phyloP scores from a whole-genome alignment of 2,888 invertebrate species.

The Diaprepes abbreviatus region DNA sequence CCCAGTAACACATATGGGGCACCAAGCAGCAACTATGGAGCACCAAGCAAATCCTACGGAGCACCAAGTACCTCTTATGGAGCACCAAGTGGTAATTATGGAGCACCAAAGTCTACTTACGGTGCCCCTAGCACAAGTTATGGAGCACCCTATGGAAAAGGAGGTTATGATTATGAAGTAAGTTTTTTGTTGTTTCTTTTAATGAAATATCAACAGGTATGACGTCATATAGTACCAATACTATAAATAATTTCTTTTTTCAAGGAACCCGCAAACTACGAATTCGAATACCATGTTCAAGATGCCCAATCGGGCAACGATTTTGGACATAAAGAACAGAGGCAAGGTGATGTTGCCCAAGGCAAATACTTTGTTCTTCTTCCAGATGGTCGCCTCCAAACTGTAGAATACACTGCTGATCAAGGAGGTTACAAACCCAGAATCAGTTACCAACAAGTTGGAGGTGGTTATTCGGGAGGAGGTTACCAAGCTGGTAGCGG shows the following conservation, averaged over 20 bases:
- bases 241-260: background rate
- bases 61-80: constrained; percentile 54
- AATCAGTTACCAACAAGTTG: constrained; percentile 72
- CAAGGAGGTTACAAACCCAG: constrained; percentile 76
- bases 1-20: constrained; percentile 54
- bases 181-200: background rate
- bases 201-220: too few relatives aligned
- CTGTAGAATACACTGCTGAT: constrained; percentile 77
- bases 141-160: constrained; percentile 46
- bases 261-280: constrained; percentile 71
- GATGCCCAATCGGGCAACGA: constrained; percentile 77
- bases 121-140: constrained; percentile 35
- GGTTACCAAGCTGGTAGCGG: constrained; percentile 57
- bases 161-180: constrained; percentile 54
- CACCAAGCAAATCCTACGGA: constrained; percentile 49
- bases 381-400: constrained; percentile 77
- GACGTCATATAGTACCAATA: too few relatives aligned
- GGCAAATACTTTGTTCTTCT: constrained; percentile 76
- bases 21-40: constrained; percentile 51
- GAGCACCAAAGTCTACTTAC: constrained; percentile 49
- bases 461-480: constrained; percentile 51
- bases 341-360: constrained; percentile 68
- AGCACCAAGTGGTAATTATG: constrained; percentile 45
- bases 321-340: constrained; percentile 77
- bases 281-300: constrained; percentile 77